Conservation (phyloP, 2,888 invertebrate genomes). For the Eupithecia vulgata region DNA sequence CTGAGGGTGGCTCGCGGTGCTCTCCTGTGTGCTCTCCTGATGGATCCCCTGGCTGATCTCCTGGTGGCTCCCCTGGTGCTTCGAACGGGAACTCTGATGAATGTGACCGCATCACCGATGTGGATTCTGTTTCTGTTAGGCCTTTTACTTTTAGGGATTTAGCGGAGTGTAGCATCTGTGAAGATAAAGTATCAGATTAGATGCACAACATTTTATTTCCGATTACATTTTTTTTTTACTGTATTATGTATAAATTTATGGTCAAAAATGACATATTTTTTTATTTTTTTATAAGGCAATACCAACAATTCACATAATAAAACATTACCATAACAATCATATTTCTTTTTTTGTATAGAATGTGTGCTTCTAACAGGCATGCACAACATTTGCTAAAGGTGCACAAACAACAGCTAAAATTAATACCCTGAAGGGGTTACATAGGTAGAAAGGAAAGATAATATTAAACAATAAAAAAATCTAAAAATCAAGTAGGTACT, state of each 20-base stretch:
- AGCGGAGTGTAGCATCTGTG: slow-evolving; percentile 90
- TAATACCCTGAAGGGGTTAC: too few relatives aligned
- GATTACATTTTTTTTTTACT: neutral
- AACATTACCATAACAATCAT: too few relatives aligned
- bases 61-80: slow-evolving; percentile 76
- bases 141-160: slow-evolving; percentile 95
- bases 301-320: too few relatives aligned
- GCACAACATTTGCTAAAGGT: too few relatives aligned
- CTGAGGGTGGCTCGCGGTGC: slow-evolving; percentile 57
- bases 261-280: too few relatives aligned
- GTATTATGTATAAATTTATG: neutral
- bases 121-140: slow-evolving; percentile 91
- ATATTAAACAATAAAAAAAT: too few relatives aligned
- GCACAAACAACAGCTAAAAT: too few relatives aligned
- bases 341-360: too few relatives aligned
- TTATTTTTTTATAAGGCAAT: too few relatives aligned
- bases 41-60: slow-evolving; percentile 59
- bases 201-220: neutral
- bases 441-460: too few relatives aligned
- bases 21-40: slow-evolving; percentile 25
- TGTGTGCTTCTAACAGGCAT: too few relatives aligned
- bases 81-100: slow-evolving; percentile 43
- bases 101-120: slow-evolving; percentile 88
- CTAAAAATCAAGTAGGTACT: too few relatives aligned
- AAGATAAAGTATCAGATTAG: neutral